Evolutionary conservation across 2,113 vertebrate genomes (phyloP), one percentile per base, ranked within the genome.

Genomic region (Rutilus rutilus): DNA sequence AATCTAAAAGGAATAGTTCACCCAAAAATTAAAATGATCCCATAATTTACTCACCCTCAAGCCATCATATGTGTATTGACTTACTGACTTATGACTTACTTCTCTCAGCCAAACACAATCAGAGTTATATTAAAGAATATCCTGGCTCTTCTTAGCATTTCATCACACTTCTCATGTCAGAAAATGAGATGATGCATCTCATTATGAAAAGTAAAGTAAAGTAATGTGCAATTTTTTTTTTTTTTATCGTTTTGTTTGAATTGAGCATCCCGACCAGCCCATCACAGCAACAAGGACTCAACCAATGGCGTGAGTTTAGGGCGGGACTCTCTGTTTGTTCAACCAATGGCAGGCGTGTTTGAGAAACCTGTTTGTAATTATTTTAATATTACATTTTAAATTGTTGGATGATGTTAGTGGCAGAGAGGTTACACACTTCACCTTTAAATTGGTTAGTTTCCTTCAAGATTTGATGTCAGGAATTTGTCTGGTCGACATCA

Each of bases 371-470:
- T 69, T 36, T 36, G 30, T 9, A 69, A 45, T 42, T 2, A 73
- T n/a, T 73, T 73, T 73, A 2, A 14, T 12, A 42, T 50, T 4
- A 50, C 1, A 5, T 27, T 25, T n/a, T 1, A 9, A 47, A 15
- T 50, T 19, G 11, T 52, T 71, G 4, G 75, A 17, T 78, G 52
- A 33, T 47, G 8, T n/a, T 30, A 17, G 17, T 21, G 17, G 25
- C 74, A 10, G 25, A 81, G 4, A 47, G 2, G 19, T 81, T 15
- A 65, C 78, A 19, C 14, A 47, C 59, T 81, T 81, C 39, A 30
- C 39, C 59, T 81, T 65, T 81, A 50, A 81, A 65, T 19, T 65
- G 25, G 8, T 47, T 45, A 62, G 7, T 81, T 45, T 65, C 47
- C 60, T 21, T 65, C 36, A 19, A 81, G 57, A 62, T 81, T 62